Evolutionary conservation across 2,113 vertebrate species (phyloP), one percentile per base, ranked within the genome.

Genomic region (Charina bottae): DNA sequence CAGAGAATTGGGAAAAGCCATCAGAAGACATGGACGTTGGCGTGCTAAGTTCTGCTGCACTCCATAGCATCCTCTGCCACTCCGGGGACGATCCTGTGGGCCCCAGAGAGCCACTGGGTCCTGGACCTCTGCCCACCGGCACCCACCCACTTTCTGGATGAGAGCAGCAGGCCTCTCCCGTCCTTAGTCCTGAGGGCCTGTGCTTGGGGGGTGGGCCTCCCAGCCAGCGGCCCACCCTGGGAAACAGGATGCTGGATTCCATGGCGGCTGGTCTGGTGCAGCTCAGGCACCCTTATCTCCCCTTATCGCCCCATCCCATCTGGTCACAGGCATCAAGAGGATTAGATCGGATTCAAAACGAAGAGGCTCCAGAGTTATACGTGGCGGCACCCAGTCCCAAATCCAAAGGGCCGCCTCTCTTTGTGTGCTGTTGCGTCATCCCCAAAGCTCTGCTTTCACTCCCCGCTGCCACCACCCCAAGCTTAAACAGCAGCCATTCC

Each of bases 181-280:
- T 13, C 15, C 1, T n/a, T n/a, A 4, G 21, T 23, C 7, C 17
- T 10, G 19, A 8, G 6, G 89, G 5, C 6, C 26, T 56, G 24
- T 37, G 15, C 54, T 1, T 15, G 21, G 11, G 49, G 13, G 28
- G 68, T 8, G 6, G 2, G 37, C 33, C 9, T 49, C 55, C 2
- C n/a, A 8, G n/a, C n/a, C 56, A 8, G 6, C 49, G 3, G 46
- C 46, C 26, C 26, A 6, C 60, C n/a, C 23, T 90, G 56, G 56
- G 89, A 87, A 56, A 72, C 90, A 87, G 90, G 85, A 87, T 21
- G 85, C 85, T 12, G 54, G n/a, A 17, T 24, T 49, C 12, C 64
- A 6, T 15, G 64, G 64, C 24, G 11, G 62, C 10, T 64, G 62
- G 3, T 64, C 8, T 64, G 26, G 26, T 64, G 62, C 62, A 64